These are phyloP conservation scores for Opisthograptis luteolata DNA, from an alignment of 2,888 invertebrate species.

Conservation along the genomic window DNA sequence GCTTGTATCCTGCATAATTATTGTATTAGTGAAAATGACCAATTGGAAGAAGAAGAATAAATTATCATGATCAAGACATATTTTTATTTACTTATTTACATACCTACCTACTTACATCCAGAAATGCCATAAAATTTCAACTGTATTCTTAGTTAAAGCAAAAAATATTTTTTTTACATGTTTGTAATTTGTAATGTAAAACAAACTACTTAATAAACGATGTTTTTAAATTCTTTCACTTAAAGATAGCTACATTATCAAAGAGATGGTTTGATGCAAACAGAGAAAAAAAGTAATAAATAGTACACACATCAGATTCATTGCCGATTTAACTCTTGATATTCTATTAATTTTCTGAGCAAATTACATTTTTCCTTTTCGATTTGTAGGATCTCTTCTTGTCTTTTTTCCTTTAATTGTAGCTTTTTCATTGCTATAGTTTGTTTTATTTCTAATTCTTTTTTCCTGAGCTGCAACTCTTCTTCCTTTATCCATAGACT, in stretches of 20 bases:
- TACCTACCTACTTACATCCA: no score
- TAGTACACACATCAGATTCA: constrained; percentile 18
- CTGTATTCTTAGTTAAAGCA: no score
- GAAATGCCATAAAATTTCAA: no score
- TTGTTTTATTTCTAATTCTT: constrained; percentile 66
- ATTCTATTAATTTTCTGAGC: constrained; percentile 52
- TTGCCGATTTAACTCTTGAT: constrained; percentile 44
- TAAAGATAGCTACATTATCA: no score
- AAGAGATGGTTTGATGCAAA: no score
- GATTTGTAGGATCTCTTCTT: constrained; percentile 65
- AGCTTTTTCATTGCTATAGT: constrained; percentile 62
- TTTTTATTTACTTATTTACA: no score
- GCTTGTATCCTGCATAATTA: constrained; percentile 69
- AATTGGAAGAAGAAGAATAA: neutral
- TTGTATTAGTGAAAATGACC: constrained; percentile 56
- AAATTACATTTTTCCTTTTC: constrained; percentile 67
- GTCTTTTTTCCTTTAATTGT: constrained; percentile 64
- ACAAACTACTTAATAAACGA: no score
- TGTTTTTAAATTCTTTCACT: no score
- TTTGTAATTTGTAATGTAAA: no score
- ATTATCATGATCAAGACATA: neutral
- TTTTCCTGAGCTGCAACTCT: constrained; percentile 60
- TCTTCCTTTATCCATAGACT: constrained; percentile 62
- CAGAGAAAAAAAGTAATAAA: neutral
- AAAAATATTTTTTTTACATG: no score